Conservation (phyloP, 2,797 vertebrate species). For the Fringilla coelebs region DNA sequence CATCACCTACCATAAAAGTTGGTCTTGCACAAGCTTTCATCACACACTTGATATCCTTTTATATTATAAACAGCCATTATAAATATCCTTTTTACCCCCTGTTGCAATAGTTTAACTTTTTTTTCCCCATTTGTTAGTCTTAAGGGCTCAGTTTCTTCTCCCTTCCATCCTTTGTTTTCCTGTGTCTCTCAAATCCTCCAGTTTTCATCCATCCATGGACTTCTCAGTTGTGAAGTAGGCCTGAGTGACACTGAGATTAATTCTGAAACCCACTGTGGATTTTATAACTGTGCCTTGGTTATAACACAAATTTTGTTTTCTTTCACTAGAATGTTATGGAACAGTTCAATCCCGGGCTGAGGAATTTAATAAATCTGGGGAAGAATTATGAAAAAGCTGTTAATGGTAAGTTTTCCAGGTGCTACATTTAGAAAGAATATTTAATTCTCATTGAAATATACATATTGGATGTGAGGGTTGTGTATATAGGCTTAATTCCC, state of each 20-base stretch:
- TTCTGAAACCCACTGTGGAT: not conserved
- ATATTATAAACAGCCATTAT: not conserved
- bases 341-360: conserved; percentile 94
- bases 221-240: not conserved
- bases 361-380: conserved; percentile 95
- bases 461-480: not conserved
- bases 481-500: not conserved
- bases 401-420: conserved; percentile 80
- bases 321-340: conserved; percentile 95
- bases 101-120: not conserved
- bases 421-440: not conserved
- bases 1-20: not conserved
- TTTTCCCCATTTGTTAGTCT: not conserved
- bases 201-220: not conserved
- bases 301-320: conserved; percentile 21
- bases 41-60: not conserved
- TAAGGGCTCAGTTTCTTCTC: not conserved
- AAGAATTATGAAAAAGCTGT: conserved; percentile 97
- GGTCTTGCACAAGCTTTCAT: not conserved
- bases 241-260: not conserved
- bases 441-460: not conserved
- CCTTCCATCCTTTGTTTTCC: not conserved
- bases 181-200: not conserved
- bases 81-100: not conserved
- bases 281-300: not conserved